Evolutionary conservation across 2,888 invertebrate species (phyloP).

Genomic region (Siphonodentalium dalli): DNA sequence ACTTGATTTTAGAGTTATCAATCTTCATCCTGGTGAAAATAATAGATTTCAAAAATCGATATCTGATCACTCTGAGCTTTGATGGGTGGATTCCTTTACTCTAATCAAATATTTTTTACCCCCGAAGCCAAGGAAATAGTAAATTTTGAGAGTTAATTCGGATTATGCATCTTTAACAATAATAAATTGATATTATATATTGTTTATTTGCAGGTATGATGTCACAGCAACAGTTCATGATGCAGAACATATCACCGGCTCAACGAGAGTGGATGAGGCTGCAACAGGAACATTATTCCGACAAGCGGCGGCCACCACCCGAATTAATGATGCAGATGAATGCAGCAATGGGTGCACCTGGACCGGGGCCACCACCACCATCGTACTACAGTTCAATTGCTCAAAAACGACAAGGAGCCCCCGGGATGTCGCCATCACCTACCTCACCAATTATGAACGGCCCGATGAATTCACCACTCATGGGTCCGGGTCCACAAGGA

Average conservation of each 20-base stretch:
- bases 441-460: constrained; percentile 58
- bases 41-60: no score
- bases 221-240: constrained; percentile 44
- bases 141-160: no score
- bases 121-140: no score
- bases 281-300: constrained; percentile 75
- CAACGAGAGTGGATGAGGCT: constrained; percentile 91
- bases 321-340: no score
- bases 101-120: no score
- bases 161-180: no score
- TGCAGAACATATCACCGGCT: constrained; percentile 66
- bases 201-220: no score
- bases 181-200: no score
- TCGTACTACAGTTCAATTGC: constrained; percentile 55
- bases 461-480: constrained; percentile 44
- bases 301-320: constrained; percentile 42
- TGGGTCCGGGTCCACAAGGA: constrained; percentile 31
- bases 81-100: no score
- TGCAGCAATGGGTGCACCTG: constrained; percentile 19
- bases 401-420: constrained; percentile 47
- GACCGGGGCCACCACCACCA: constrained; percentile 45
- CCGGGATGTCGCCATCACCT: constrained; percentile 49
- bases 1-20: no score
- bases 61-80: no score
- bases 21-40: no score